Evolutionary conservation across 2,113 vertebrate species (phyloP).

Genomic region (Gopherus flavomarginatus): DNA sequence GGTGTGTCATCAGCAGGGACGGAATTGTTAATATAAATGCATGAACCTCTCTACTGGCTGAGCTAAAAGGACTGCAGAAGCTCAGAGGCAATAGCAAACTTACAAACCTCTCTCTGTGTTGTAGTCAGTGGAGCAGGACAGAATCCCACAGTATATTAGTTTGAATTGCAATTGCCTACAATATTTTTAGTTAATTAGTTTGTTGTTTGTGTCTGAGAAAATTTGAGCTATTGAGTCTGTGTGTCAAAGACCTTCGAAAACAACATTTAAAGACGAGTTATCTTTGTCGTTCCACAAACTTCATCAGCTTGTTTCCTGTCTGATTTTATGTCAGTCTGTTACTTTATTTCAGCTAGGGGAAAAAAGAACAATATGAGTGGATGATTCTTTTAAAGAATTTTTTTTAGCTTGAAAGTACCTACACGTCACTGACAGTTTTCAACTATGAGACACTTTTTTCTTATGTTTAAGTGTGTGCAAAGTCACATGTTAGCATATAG

Average conservation of each 20-base stretch:
- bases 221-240: conserved; percentile 34
- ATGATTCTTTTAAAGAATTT: not conserved
- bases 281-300: conserved; percentile 20
- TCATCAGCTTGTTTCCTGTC: conserved; percentile 53
- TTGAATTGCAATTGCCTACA: not conserved
- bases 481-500: not conserved
- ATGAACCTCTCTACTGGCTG: not conserved
- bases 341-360: conserved; percentile 18
- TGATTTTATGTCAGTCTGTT: conserved; percentile 46
- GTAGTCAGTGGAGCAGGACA: not conserved
- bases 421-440: conserved; percentile 31
- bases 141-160: not conserved
- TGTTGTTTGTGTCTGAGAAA: not conserved
- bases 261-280: conserved; percentile 35
- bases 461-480: conserved; percentile 31
- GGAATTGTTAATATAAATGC: not conserved
- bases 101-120: not conserved
- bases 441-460: conserved; percentile 30
- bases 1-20: not conserved
- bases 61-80: not conserved
- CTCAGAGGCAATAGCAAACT: not conserved
- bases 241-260: conserved; percentile 49
- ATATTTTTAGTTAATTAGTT: not conserved
- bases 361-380: conserved; percentile 1
- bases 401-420: conserved; percentile 24